Conservation (phyloP, 2,888 invertebrate species). For the Drosophila anceps region DNA sequence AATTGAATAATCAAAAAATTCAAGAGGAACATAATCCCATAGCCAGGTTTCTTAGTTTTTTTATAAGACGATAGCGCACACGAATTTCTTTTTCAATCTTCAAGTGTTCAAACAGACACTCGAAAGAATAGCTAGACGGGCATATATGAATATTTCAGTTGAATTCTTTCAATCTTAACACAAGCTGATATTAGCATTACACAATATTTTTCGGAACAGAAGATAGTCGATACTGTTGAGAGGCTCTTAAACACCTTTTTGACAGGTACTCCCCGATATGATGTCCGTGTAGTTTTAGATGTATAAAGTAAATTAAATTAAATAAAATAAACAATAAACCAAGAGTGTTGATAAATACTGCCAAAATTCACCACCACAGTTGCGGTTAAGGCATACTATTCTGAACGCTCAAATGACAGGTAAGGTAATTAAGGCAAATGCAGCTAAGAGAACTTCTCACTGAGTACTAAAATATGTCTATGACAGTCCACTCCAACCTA, state of each 20-base stretch:
- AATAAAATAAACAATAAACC: slow-evolving; percentile 40
- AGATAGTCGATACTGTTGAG: not conserved
- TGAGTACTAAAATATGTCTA: not conserved
- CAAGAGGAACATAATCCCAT: too few relatives aligned
- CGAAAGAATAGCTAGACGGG: not conserved
- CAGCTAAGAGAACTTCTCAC: slow-evolving; percentile 35
- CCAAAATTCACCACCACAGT: not conserved
- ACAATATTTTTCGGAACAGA: slow-evolving; percentile 15
- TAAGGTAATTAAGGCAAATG: slow-evolving; percentile 59
- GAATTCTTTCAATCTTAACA: slow-evolving; percentile 4
- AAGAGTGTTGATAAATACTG: slow-evolving; percentile 19
- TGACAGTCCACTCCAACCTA: not conserved
- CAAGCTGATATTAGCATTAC: not conserved
- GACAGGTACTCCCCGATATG: slow-evolving; percentile 25
- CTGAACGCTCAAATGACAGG: slow-evolving; percentile 33
- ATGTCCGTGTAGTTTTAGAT: not conserved
- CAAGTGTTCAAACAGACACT: too few relatives aligned
- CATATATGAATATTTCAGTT: not conserved
- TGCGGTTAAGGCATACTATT: slow-evolving; percentile 26
- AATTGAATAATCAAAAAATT: too few relatives aligned
- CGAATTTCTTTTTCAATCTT: too few relatives aligned
- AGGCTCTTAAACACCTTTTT: slow-evolving; percentile 2
- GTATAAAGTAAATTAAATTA: slow-evolving; percentile 33
- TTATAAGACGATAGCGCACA: too few relatives aligned
- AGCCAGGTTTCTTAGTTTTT: too few relatives aligned